Evolutionary conservation across 2,797 vertebrate genomes (phyloP).

Genomic region (Podargus strigoides): DNA sequence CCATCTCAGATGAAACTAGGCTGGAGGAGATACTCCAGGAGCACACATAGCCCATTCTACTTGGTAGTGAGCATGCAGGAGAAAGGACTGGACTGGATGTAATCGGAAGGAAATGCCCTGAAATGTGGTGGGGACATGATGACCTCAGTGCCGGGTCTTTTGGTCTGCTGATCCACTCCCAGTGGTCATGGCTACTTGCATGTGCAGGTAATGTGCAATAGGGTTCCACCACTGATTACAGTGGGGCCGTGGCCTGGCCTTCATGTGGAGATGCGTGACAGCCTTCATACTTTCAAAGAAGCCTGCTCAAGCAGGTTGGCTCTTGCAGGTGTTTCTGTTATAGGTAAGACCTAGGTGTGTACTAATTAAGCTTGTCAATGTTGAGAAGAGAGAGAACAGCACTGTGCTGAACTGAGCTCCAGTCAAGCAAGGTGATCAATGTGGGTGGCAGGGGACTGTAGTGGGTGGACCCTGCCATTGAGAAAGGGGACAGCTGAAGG

Average conservation of each 20-base stretch:
- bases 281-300: background rate
- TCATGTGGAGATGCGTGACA: background rate
- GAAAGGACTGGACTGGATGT: background rate
- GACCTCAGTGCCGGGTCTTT: background rate
- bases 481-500: background rate
- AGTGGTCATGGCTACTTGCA: background rate
- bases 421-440: rapidly evolving
- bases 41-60: background rate
- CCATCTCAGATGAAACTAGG: background rate
- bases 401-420: background rate
- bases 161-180: background rate
- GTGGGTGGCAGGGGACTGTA: background rate
- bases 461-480: rapidly evolving
- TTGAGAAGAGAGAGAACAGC: background rate
- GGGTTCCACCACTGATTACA: rapidly evolving
- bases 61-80: background rate
- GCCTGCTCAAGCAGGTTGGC: background rate
- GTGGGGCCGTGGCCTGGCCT: background rate
- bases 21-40: background rate
- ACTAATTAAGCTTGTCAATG: background rate
- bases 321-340: background rate
- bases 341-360: background rate
- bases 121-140: background rate
- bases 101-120: background rate
- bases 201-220: rapidly evolving